Percentiles rank a stretch among this genome's conserved stretches.
phyloP scores from a whole-genome alignment of 2,888 invertebrate genomes.

The Lasioglossum pauxillum region DNA sequence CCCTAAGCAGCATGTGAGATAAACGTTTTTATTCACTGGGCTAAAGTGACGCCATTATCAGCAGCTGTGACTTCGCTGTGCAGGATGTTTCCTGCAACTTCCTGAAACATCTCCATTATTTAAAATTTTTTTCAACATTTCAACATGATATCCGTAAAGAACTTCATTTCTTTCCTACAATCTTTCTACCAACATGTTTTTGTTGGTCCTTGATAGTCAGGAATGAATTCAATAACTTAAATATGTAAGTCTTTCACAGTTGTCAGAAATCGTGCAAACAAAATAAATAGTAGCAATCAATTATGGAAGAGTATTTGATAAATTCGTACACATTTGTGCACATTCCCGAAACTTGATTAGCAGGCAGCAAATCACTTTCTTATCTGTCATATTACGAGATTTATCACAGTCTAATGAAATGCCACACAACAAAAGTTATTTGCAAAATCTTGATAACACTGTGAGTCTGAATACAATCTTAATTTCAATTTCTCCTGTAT shows the following conservation, averaged over 20 bases:
- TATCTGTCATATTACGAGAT: slow-evolving; percentile 1
- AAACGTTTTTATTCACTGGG: neutral
- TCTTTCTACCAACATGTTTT: neutral
- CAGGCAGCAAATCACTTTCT: neutral
- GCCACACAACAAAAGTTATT: neutral
- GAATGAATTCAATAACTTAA: neutral
- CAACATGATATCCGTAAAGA: neutral
- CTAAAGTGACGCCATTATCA: neutral
- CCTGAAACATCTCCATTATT: neutral
- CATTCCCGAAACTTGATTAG: neutral
- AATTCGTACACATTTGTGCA: neutral
- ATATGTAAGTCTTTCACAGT: neutral
- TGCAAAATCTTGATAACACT: neutral
- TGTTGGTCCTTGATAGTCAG: neutral
- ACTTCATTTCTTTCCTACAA: neutral
- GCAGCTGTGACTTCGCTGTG: neutral
- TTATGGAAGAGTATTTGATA: neutral
- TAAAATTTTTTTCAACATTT: neutral
- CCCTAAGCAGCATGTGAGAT: neutral
- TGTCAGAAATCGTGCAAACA: neutral
- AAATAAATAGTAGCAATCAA: neutral
- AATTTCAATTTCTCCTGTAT: neutral
- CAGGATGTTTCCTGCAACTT: neutral
- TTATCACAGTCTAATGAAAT: neutral
- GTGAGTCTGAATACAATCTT: neutral